Percentiles rank a stretch among this genome's conserved stretches.
phyloP scores from a whole-genome alignment of 2,113 vertebrate genomes.

The Solea solea region DNA sequence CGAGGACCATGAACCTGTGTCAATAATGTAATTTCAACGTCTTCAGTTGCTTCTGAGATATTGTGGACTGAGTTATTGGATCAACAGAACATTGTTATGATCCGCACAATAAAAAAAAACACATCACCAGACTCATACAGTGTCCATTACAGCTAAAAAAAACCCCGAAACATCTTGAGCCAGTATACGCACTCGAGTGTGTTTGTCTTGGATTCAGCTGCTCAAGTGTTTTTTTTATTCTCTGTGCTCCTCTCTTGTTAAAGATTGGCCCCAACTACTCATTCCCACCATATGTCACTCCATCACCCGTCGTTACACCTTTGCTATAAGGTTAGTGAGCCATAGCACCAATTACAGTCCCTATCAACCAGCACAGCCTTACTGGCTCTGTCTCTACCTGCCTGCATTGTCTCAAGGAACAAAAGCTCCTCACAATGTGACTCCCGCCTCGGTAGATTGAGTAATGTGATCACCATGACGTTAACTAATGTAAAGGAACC shows the following conservation, averaged over 20 bases:
- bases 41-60: too few relatives aligned
- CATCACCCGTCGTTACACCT: slow-evolving; percentile 60
- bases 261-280: not conserved
- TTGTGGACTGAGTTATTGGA: too few relatives aligned
- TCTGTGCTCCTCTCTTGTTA: not conserved
- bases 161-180: too few relatives aligned
- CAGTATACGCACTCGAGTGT: too few relatives aligned
- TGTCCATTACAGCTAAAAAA: too few relatives aligned
- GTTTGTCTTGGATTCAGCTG: not conserved
- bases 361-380: slow-evolving; percentile 33
- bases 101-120: too few relatives aligned
- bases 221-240: not conserved
- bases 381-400: slow-evolving; percentile 17
- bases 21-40: too few relatives aligned
- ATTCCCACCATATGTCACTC: slow-evolving; percentile 40
- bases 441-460: slow-evolving; percentile 34
- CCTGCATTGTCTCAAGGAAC: slow-evolving; percentile 44
- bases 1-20: not conserved
- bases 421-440: slow-evolving; percentile 44
- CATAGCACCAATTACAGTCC: slow-evolving; percentile 56
- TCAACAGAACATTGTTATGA: too few relatives aligned
- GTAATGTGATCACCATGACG: slow-evolving; percentile 44
- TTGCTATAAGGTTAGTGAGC: slow-evolving; percentile 62
- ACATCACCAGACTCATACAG: too few relatives aligned
- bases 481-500: slow-evolving; percentile 9